Evolutionary conservation across 2,113 vertebrate genomes (phyloP).

Genomic region (Hystrix brachyura): DNA sequence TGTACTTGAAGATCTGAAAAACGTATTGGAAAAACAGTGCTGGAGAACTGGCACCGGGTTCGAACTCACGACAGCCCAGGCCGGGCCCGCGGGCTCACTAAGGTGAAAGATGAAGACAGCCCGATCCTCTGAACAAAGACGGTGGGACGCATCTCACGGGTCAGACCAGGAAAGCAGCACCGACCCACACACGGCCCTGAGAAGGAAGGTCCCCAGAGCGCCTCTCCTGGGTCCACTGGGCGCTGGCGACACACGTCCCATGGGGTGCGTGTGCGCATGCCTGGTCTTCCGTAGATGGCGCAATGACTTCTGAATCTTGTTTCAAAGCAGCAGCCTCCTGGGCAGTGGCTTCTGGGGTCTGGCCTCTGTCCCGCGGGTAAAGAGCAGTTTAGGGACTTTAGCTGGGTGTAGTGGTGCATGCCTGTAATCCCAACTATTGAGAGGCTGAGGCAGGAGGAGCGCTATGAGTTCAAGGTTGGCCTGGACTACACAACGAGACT

Average conservation of each 20-base stretch:
- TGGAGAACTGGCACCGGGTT: neutral
- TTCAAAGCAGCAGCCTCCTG: neutral
- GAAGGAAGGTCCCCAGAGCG: neutral
- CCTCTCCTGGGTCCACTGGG: neutral
- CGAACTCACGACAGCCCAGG: neutral
- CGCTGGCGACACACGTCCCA: neutral
- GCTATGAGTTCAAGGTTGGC: neutral
- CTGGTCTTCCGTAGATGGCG: neutral
- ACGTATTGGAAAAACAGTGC: neutral
- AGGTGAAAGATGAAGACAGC: neutral
- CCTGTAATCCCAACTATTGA: neutral
- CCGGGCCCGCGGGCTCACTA: neutral
- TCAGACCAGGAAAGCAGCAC: neutral
- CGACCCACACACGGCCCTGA: neutral
- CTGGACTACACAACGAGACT: neutral
- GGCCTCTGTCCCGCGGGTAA: neutral
- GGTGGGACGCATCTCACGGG: accelerated
- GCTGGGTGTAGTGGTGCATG: neutral
- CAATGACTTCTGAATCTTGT: neutral
- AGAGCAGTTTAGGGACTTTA: neutral
- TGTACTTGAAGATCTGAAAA: neutral
- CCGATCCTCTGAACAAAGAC: neutral
- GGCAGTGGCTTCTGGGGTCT: neutral
- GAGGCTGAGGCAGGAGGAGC: neutral
- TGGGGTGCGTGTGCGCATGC: neutral